phyloP scores from a whole-genome alignment of 2,797 vertebrate genomes.

The Hylomyscus alleni region DNA sequence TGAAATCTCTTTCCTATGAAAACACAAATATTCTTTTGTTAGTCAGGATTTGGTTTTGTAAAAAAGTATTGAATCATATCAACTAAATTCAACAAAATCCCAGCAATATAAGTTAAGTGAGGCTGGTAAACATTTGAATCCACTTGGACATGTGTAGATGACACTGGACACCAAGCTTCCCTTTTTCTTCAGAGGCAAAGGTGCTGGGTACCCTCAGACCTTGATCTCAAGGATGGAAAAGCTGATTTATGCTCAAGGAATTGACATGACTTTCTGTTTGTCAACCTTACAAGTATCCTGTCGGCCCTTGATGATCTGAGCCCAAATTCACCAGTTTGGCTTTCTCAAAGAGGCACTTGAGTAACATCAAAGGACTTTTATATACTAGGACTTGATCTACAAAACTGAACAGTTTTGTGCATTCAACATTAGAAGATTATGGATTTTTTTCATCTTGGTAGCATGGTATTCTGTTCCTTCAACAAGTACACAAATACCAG shows the following conservation, averaged over 20 bases:
- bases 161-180: background rate
- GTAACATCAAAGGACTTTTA: slow-evolving; percentile 17
- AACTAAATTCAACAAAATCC: background rate
- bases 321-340: background rate
- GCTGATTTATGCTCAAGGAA: slow-evolving; percentile 33
- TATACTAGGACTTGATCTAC: slow-evolving; percentile 42
- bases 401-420: background rate
- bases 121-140: slow-evolving; percentile 10
- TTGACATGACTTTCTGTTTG: background rate
- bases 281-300: background rate
- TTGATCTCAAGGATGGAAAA: slow-evolving; percentile 34
- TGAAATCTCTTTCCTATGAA: slow-evolving; percentile 37
- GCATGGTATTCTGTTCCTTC: slow-evolving; percentile 5
- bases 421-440: slow-evolving; percentile 20
- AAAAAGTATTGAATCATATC: slow-evolving; percentile 3
- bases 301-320: background rate
- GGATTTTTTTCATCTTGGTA: slow-evolving; percentile 9
- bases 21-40: background rate
- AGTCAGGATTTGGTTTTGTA: slow-evolving; percentile 18
- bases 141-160: background rate
- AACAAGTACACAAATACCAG: background rate
- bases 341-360: background rate
- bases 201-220: background rate
- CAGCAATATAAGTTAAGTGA: background rate
- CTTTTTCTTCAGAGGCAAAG: background rate